A percentile compares a stretch with the other conserved stretches of the same genome.
phyloP scores from a whole-genome alignment of 1,140 invertebrate species.

The Drosophila pruinosa region DNA sequence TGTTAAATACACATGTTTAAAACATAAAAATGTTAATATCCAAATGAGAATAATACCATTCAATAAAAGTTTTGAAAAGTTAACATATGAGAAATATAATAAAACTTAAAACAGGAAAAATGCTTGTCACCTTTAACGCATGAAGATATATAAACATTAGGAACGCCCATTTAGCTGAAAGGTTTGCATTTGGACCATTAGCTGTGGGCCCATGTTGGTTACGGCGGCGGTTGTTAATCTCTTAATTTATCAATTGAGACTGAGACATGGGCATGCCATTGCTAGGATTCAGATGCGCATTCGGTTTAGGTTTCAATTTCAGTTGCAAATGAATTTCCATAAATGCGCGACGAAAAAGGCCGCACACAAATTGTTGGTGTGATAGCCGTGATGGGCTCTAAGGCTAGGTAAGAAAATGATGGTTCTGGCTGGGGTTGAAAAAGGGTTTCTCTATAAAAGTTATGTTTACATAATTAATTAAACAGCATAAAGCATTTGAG shows the following conservation, averaged over 20 bases:
- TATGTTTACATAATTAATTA: slow-evolving; percentile 83
- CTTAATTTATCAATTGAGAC: slow-evolving; percentile 75
- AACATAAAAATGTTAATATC: too few relatives aligned
- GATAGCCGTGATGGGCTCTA: neutral
- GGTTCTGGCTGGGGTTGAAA: slow-evolving; percentile 37
- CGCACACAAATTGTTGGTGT: slow-evolving; percentile 6
- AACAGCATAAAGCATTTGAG: slow-evolving; percentile 61
- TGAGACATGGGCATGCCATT: neutral
- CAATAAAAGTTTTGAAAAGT: neutral
- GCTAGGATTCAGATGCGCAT: neutral
- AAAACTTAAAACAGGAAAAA: slow-evolving; percentile 26
- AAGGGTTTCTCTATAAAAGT: slow-evolving; percentile 60
- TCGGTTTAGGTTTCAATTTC: slow-evolving; percentile 60
- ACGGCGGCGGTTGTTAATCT: slow-evolving; percentile 71
- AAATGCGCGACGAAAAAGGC: slow-evolving; percentile 58
- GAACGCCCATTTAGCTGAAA: slow-evolving; percentile 57
- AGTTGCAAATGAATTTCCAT: slow-evolving; percentile 82
- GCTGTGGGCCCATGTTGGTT: slow-evolving; percentile 53
- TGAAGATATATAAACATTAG: slow-evolving; percentile 58
- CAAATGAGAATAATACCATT: neutral
- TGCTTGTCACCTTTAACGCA: slow-evolving; percentile 44
- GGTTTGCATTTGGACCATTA: slow-evolving; percentile 37
- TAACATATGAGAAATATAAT: neutral
- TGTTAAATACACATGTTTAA: too few relatives aligned
- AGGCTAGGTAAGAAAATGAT: neutral